Conservation (phyloP, 2,113 vertebrate species). For the Microcebus murinus region DNA sequence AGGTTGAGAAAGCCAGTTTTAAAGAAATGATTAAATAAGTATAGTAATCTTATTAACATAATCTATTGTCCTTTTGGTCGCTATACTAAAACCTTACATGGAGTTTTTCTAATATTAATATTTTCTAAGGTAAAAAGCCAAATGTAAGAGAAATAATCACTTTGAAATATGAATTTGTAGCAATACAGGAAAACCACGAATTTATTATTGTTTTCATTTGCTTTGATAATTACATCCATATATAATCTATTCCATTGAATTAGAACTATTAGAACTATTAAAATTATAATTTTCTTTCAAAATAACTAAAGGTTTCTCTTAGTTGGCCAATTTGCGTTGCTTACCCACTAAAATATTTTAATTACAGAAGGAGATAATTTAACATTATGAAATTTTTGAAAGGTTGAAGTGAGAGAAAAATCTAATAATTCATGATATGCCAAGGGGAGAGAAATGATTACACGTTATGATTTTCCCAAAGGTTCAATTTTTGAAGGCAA, state of each 20-base stretch:
- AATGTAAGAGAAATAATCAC: background rate
- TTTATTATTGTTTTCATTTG: conserved; percentile 15
- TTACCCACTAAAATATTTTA: conserved; percentile 32
- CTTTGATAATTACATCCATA: background rate
- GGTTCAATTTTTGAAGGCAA: background rate
- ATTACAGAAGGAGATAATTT: conserved; percentile 13
- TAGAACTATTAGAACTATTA: background rate
- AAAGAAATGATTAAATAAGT: background rate
- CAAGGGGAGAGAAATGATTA: background rate
- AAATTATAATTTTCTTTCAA: background rate
- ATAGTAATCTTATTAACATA: background rate
- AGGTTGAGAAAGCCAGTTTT: background rate
- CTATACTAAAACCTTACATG: background rate
- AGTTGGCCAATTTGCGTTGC: background rate
- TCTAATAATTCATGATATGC: background rate
- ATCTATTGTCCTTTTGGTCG: background rate
- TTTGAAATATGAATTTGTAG: background rate
- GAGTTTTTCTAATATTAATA: background rate
- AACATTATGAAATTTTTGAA: background rate
- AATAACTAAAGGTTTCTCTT: background rate
- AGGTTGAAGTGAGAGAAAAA: conserved; percentile 1
- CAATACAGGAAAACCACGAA: background rate
- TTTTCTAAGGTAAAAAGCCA: background rate
- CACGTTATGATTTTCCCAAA: background rate
- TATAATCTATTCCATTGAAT: background rate